Percentiles rank a stretch among this genome's conserved stretches.
Conservation (phyloP, 92 coral and sea anemone genomes). For the Palythoa grandis region DNA sequence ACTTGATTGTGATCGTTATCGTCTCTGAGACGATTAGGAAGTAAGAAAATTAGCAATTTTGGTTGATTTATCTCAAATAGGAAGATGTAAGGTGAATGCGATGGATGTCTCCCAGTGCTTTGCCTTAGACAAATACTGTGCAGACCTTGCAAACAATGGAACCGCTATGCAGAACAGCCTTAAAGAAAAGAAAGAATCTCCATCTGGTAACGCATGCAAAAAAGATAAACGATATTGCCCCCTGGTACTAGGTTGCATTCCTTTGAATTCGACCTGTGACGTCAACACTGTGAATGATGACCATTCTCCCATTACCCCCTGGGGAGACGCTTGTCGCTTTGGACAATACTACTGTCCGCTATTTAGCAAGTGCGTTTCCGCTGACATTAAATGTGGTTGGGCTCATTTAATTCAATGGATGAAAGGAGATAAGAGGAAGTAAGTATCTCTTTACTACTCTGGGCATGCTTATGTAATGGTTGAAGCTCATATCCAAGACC, state of each 20-base stretch:
- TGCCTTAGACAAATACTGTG: conserved; percentile 23
- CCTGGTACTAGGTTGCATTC: conserved; percentile 20
- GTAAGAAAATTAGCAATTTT: neutral
- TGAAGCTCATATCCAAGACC: neutral
- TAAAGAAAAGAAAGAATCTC: neutral
- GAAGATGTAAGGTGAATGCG: conserved; percentile 13
- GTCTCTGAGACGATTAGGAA: neutral
- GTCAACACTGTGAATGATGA: conserved; percentile 15
- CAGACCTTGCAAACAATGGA: conserved; percentile 4
- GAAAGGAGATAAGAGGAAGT: conserved; percentile 24
- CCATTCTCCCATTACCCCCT: conserved; percentile 27
- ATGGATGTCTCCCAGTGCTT: conserved; percentile 31
- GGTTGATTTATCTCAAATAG: neutral
- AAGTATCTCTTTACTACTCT: neutral
- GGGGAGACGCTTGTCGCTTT: conserved; percentile 40
- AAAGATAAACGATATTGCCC: conserved; percentile 37
- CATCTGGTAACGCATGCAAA: conserved; percentile 1
- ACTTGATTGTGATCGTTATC: no score
- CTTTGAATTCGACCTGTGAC: conserved; percentile 19
- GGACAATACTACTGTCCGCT: conserved; percentile 35
- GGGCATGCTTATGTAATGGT: neutral
- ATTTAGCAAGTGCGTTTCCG: conserved; percentile 20
- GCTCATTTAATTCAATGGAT: conserved; percentile 20
- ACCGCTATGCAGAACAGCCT: conserved; percentile 12
- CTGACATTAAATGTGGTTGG: conserved; percentile 32